Evolutionary conservation across 2,888 invertebrate species (phyloP), one percentile per base, ranked within the genome.

Genomic region (Parnassius smintheus): DNA sequence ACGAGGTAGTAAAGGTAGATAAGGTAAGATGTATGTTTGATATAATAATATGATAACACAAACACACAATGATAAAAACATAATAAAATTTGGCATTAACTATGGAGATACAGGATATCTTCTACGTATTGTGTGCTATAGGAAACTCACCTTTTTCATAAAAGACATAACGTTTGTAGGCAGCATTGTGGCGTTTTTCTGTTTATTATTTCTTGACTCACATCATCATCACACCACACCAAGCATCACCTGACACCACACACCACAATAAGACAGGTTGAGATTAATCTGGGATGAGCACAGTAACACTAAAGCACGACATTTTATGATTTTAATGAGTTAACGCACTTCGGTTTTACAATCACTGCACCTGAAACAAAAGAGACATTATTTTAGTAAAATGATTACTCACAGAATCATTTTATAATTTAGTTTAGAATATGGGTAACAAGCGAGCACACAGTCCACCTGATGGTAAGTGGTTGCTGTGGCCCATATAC

Each of bases 101-200:
- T 25, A 2, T 25, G 1, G 18, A 18, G 18, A 18, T 18, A 18
- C 18, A 18, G 1, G 18, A 18, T 48, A 48, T 48, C 48, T n/a
- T 7, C n/a, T 48, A 2, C 2, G 12, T 48, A 48, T 48, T 48
- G 18, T 45, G 2, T 11, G 45, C 45, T 49, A 49, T 2, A 49
- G 50, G 56, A 65, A 66, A 91, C 95, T 94, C 83, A 97, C 97
- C 96, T 97, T 97, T 89, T 97, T 97, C 95, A 97, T 96, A 89
- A 97, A 97, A 76, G 96, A 96, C 95, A 96, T 96, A 80, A 97
- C 96, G 90, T 97, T 96, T 75, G 96, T 96, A 71, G 96, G 96
- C 94, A 97, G 94, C 97, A 97, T 97, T 92, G 91, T 94, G 93
- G 76, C 78, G 80, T 70, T 76, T 78, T 68, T 71, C 4, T 74